Conservation (phyloP, 1,140 invertebrate species). For the Drosophila equinoxialis region DNA sequence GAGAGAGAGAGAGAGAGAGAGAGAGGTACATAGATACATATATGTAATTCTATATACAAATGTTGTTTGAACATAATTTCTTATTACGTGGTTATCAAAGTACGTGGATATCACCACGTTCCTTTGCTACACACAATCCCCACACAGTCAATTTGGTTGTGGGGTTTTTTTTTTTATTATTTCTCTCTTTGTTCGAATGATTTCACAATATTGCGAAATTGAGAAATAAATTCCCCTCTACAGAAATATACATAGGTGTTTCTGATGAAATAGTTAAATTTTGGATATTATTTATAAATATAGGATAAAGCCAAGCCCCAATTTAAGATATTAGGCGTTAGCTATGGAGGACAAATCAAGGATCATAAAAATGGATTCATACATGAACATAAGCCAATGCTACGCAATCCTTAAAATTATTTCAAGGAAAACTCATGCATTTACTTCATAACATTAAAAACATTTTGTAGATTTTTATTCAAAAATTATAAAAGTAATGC, state of each 20-base stretch:
- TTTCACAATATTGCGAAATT: constrained; percentile 6
- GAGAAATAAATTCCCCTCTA: neutral
- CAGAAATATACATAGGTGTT: neutral
- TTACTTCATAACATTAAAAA: neutral
- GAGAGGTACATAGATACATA: neutral
- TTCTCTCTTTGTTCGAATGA: neutral
- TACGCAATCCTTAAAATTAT: neutral
- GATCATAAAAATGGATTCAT: neutral
- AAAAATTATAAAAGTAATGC: neutral
- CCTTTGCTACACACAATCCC: neutral
- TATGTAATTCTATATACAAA: constrained; percentile 1
- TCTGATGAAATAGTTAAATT: neutral
- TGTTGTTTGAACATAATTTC: neutral
- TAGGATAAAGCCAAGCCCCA: neutral
- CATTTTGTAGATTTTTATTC: neutral
- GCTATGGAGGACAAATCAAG: neutral
- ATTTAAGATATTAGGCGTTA: too few species aligned
- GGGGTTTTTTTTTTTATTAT: neutral
- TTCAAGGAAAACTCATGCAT: neutral
- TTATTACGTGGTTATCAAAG: neutral
- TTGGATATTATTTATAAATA: neutral
- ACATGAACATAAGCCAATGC: neutral
- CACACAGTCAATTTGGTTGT: neutral
- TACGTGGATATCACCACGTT: constrained; percentile 4
- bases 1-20: neutral